Percentiles rank a stretch among this genome's conserved stretches.
Conservation (phyloP, 2,797 vertebrate species). For the Ispidina lecontei region DNA sequence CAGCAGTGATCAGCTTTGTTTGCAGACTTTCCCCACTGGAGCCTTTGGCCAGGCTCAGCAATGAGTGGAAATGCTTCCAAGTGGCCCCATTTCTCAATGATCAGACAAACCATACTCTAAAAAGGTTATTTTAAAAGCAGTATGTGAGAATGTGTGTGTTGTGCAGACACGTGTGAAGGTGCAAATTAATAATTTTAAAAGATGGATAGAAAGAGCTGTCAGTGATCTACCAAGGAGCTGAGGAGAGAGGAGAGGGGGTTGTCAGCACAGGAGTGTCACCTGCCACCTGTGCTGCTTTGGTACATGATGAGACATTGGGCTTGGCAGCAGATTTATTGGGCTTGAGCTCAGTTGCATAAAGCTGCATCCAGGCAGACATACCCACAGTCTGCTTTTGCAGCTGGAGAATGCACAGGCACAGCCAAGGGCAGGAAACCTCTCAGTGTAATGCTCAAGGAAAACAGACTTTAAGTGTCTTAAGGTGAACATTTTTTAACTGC, state of each 20-base stretch:
- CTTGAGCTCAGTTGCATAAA: neutral
- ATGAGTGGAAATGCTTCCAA: neutral
- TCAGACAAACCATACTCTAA: neutral
- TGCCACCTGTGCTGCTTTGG: neutral
- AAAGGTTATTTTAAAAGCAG: neutral
- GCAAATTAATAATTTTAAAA: neutral
- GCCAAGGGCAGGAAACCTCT: neutral
- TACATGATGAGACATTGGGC: fast-evolving
- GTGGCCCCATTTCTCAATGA: neutral
- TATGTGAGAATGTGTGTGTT: neutral
- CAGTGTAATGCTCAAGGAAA: neutral
- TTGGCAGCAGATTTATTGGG: neutral
- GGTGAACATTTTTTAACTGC: neutral
- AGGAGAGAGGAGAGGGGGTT: neutral
- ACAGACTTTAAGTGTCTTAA: neutral
- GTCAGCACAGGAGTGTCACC: fast-evolving
- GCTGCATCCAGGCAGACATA: neutral
- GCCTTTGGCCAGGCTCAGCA: neutral
- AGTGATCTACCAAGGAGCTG: neutral
- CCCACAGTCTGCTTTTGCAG: neutral
- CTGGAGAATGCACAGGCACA: neutral
- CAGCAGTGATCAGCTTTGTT: neutral
- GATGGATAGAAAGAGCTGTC: neutral
- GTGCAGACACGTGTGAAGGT: fast-evolving
- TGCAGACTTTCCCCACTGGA: neutral